Conservation (phyloP, 2,888 invertebrate species). For the Xestobium rufovillosum region DNA sequence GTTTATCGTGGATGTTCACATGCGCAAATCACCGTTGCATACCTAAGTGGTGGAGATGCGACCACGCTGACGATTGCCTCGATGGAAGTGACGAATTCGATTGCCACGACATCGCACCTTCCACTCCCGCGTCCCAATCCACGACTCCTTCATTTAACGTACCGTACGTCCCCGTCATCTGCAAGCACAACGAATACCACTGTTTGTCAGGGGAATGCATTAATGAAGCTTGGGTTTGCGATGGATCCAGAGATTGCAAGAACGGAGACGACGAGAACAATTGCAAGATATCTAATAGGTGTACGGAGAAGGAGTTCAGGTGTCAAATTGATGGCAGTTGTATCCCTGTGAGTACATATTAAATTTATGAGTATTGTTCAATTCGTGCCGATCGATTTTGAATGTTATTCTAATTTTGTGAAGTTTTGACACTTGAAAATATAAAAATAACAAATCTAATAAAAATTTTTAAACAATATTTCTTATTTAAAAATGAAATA, state of each 20-base stretch:
- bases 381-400: too few species aligned
- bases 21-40: slow-evolving; percentile 64
- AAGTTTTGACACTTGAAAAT: too few species aligned
- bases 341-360: slow-evolving; percentile 39
- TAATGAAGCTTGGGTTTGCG: slow-evolving; percentile 54
- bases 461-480: too few species aligned
- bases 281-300: slow-evolving; percentile 31
- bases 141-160: slow-evolving; percentile 22
- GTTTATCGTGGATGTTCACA: slow-evolving; percentile 72
- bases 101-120: slow-evolving; percentile 19
- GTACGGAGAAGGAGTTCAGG: slow-evolving; percentile 46
- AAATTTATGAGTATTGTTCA: slow-evolving; percentile 46
- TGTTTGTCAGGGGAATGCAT: slow-evolving; percentile 54
- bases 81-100: slow-evolving; percentile 69
- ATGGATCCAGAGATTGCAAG: slow-evolving; percentile 51
- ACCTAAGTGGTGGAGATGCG: slow-evolving; percentile 77
- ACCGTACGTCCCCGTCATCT: slow-evolving; percentile 34
- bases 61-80: slow-evolving; percentile 66
- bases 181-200: slow-evolving; percentile 50
- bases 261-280: slow-evolving; percentile 56
- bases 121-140: slow-evolving; percentile 15
- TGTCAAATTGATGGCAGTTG: slow-evolving; percentile 60
- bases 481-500: too few species aligned
- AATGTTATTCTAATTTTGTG: too few species aligned
- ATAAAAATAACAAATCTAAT: too few species aligned